Conservation (phyloP, 2,888 invertebrate genomes). For the Epicampocera succincta region DNA sequence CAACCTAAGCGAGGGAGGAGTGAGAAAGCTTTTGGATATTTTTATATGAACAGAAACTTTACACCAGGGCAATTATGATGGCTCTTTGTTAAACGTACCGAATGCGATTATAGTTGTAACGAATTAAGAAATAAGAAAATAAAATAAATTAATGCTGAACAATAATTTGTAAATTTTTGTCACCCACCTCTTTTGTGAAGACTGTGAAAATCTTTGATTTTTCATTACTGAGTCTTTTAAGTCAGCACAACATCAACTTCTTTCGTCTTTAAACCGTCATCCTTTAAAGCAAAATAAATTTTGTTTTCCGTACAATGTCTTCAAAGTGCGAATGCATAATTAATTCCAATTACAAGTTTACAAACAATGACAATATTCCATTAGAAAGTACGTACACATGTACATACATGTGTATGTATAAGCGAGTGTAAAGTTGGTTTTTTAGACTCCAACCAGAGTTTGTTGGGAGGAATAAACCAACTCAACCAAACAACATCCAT, state of each 20-base stretch:
- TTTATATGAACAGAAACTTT: too few relatives aligned
- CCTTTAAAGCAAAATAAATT: conserved; percentile 71
- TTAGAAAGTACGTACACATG: conserved; percentile 45
- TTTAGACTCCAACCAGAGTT: conserved; percentile 20
- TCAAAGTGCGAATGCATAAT: conserved; percentile 82
- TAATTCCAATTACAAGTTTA: conserved; percentile 82
- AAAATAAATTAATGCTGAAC: background rate
- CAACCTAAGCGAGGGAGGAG: background rate
- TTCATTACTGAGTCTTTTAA: background rate
- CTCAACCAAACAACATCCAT: background rate
- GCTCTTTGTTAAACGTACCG: too few relatives aligned
- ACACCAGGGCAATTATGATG: too few relatives aligned
- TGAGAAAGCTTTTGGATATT: background rate
- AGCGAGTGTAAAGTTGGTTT: background rate
- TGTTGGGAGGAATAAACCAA: conserved; percentile 19
- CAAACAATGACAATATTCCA: conserved; percentile 70
- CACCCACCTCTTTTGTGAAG: too few relatives aligned
- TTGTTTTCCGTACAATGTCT: conserved; percentile 72
- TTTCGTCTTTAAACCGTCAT: conserved; percentile 45
- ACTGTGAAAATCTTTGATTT: conserved; percentile 26
- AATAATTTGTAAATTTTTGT: too few relatives aligned
- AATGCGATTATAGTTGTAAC: too few relatives aligned
- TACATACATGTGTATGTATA: too few relatives aligned
- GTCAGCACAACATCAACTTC: conserved; percentile 28
- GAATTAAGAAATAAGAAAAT: background rate